phyloP scores from a whole-genome alignment of 2,888 invertebrate genomes.

The Morpho deidamia region DNA sequence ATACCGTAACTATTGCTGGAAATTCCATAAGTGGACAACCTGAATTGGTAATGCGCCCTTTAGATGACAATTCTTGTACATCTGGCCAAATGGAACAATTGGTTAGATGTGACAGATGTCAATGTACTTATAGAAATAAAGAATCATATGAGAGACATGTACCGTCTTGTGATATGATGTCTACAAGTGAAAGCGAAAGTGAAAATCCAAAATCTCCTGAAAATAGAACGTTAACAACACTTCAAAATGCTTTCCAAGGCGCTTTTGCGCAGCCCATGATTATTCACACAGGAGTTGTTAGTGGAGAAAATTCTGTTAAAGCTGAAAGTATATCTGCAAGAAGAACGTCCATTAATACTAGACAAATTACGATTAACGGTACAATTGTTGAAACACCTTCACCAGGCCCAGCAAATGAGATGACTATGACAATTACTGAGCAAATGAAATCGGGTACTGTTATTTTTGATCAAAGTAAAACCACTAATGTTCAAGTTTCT shows the following conservation, averaged over 20 bases:
- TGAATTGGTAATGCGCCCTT: constrained; percentile 64
- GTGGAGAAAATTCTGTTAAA: constrained; percentile 66
- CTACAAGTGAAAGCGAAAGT: constrained; percentile 90
- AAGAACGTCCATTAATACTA: constrained; percentile 70
- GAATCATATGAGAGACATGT: constrained; percentile 90
- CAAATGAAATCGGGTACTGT: constrained; percentile 72
- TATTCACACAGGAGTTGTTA: constrained; percentile 69
- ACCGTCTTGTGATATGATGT: constrained; percentile 86
- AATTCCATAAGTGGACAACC: constrained; percentile 70
- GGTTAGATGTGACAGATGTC: constrained; percentile 92
- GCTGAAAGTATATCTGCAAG: constrained; percentile 70
- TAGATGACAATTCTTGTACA: constrained; percentile 54
- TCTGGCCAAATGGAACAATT: constrained; percentile 81
- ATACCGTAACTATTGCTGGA: constrained; percentile 72
- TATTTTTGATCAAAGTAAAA: constrained; percentile 69
- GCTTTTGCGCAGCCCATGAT: constrained; percentile 74
- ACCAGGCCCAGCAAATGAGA: constrained; percentile 70
- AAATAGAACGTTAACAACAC: constrained; percentile 68
- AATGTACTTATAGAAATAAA: constrained; percentile 90
- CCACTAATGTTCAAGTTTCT: constrained; percentile 68
- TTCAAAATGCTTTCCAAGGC: constrained; percentile 72
- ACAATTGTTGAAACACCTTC: constrained; percentile 75
- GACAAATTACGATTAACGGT: constrained; percentile 74
- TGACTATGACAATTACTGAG: constrained; percentile 73
- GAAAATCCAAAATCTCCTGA: constrained; percentile 80